Conservation (phyloP, 1,140 invertebrate genomes). For the Neodiprion pinetum region DNA sequence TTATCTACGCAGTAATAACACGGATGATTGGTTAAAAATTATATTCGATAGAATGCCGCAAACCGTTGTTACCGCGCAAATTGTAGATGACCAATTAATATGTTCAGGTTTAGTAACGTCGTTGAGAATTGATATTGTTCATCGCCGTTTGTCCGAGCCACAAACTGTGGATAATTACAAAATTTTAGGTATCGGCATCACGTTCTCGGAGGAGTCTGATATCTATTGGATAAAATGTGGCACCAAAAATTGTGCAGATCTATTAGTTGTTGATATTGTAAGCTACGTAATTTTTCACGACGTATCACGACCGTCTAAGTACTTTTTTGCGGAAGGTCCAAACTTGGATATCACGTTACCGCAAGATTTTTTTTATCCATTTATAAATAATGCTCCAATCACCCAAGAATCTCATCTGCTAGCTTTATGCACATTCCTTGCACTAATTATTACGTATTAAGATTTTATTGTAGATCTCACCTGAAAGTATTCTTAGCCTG, state of each 20-base stretch:
- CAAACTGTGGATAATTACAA: constrained; percentile 50
- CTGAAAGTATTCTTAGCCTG: not conserved
- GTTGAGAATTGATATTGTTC: constrained; percentile 62
- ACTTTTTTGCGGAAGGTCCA: constrained; percentile 66
- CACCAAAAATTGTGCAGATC: constrained; percentile 40
- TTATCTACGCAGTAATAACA: constrained; percentile 58
- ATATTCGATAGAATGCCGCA: constrained; percentile 50
- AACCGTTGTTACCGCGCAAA: constrained; percentile 38
- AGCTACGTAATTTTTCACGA: constrained; percentile 69
- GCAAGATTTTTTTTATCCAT: constrained; percentile 77
- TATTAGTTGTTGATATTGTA: constrained; percentile 43
- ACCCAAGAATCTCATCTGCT: not conserved
- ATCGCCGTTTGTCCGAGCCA: constrained; percentile 48
- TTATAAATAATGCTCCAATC: constrained; percentile 40
- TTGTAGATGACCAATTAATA: constrained; percentile 42
- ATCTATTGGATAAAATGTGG: constrained; percentile 50
- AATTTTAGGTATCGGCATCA: constrained; percentile 50
- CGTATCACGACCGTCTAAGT: constrained; percentile 61
- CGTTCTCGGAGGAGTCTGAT: constrained; percentile 44
- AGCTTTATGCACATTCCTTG: not conserved
- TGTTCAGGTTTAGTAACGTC: constrained; percentile 59
- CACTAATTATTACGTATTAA: not conserved
- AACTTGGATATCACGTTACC: constrained; percentile 70
- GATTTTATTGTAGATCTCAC: too few species aligned
- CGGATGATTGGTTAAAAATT: constrained; percentile 66